Evolutionary conservation across 2,888 invertebrate genomes (phyloP), one percentile per base, ranked within the genome.

Genomic region (Drosophila silvestris): DNA sequence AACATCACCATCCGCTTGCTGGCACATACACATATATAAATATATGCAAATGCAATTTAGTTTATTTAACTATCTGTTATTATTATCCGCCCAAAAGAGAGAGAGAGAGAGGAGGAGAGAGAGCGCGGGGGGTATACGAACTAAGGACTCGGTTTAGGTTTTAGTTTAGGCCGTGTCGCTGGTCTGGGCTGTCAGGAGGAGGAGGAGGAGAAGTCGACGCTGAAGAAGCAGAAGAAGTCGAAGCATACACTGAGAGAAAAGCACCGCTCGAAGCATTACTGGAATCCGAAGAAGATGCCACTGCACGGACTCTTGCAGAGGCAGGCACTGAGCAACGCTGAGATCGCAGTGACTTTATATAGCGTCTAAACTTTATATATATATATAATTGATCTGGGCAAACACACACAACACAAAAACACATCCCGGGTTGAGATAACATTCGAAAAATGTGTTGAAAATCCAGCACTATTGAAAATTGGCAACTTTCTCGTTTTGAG

Each of bases 161-260:
- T n/a, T 35, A n/a, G 56, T 35, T 39, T 61, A 35, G 44, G 60
- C 47, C 61, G 67, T 74, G 74, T 74, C 74, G 74, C 74, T 57
- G 41, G 51, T 32, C 53, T 58, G 58, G 32, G 26, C 67, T 73
- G 72, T 72, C 73, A 16, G 30, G 35, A 57, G 47, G 44, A 30
- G 33, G 4, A 4, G 14, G 9, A 41, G 62, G n/a, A 4, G 5
- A 26, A 44, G 41, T 3, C 1, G 3, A 12, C 28, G 62, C 30
- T 28, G 22, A 50, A 26, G 19, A 53, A 44, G 44, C 4, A 19
- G 28, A 28, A 5, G 50, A 28, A 10, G 28, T 3, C 10, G 9
- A 16, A 9, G 26, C 47, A 16, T 5, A 26, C 47, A 47, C 51
- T 30, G 28, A 10, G 10, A 51, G 10, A 51, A 28, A 51, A 51